Conservation (phyloP, 2,797 vertebrate species). For the Thalassophryne amazonica region DNA sequence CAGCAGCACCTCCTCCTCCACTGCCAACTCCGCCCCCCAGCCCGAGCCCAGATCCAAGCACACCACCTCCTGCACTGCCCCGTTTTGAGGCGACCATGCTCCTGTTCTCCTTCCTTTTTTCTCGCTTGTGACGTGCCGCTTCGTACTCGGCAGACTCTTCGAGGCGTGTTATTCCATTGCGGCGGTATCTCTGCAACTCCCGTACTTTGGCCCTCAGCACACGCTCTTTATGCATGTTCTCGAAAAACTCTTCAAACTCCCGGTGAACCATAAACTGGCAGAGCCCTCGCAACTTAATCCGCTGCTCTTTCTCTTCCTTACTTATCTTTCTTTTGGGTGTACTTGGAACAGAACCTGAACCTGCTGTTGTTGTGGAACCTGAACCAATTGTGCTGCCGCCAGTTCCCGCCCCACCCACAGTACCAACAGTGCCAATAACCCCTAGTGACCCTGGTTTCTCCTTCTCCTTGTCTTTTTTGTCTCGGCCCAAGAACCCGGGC, state of each 20-base stretch:
- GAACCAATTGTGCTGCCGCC: not conserved
- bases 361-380: slow-evolving; percentile 10
- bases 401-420: slow-evolving; percentile 10
- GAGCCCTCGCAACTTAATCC: slow-evolving; percentile 85
- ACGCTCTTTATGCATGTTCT: slow-evolving; percentile 95
- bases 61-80: slow-evolving; percentile 57
- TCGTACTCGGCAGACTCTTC: slow-evolving; percentile 94
- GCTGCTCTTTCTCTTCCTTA: slow-evolving; percentile 94
- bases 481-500: slow-evolving; percentile 88
- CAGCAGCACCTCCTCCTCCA: slow-evolving; percentile 43
- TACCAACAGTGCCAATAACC: slow-evolving; percentile 11
- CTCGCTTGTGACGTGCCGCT: slow-evolving; percentile 92
- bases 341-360: slow-evolving; percentile 30
- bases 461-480: slow-evolving; percentile 90
- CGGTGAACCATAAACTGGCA: slow-evolving; percentile 97
- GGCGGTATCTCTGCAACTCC: slow-evolving; percentile 93
- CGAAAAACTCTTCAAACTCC: slow-evolving; percentile 95
- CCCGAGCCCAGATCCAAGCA: slow-evolving; percentile 71
- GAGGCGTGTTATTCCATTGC: slow-evolving; percentile 91
- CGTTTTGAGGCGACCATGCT: slow-evolving; percentile 82
- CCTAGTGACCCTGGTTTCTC: slow-evolving; percentile 65
- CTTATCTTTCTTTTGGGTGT: slow-evolving; percentile 87
- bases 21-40: slow-evolving; percentile 53
- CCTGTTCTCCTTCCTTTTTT: slow-evolving; percentile 94
- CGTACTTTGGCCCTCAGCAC: slow-evolving; percentile 90